A percentile compares a stretch with the other conserved stretches of the same genome.
These are phyloP conservation scores for Antheraea mylitta DNA, from an alignment of 1,140 invertebrate genomes.

Conservation along the genomic window DNA sequence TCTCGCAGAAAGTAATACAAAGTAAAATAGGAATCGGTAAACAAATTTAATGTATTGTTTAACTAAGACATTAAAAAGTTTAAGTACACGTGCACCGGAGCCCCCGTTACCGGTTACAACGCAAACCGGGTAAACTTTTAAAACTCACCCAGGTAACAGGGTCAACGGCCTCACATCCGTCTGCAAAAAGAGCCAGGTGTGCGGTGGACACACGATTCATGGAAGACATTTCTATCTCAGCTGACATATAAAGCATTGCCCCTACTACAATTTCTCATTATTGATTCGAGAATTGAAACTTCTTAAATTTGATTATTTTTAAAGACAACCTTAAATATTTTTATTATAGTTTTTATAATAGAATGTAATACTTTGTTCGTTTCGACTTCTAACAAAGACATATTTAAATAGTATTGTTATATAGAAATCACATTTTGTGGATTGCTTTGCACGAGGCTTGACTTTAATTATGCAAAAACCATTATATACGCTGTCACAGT, in stretches of 20 bases:
- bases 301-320: too few relatives aligned
- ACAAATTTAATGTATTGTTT: not conserved
- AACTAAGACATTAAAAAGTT: not conserved
- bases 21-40: not conserved
- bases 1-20: not conserved
- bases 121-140: conserved; percentile 15
- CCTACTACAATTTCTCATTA: not conserved
- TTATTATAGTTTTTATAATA: too few relatives aligned
- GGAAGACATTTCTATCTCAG: conserved; percentile 29
- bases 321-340: too few relatives aligned
- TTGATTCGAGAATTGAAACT: not conserved
- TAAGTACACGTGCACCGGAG: not conserved
- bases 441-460: too few relatives aligned
- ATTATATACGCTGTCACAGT: too few relatives aligned
- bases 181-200: conserved; percentile 27
- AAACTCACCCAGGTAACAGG: conserved; percentile 11
- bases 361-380: too few relatives aligned
- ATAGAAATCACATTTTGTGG: too few relatives aligned
- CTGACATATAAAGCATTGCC: conserved; percentile 21
- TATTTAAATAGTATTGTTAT: too few relatives aligned
- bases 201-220: conserved; percentile 20
- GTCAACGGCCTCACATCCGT: conserved; percentile 14
- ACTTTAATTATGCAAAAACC: too few relatives aligned
- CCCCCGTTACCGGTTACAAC: not conserved
- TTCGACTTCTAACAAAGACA: too few relatives aligned